Base-by-base conservation (phyloP, 2,888 invertebrate genomes). In the Desoria tigrina region DNA sequence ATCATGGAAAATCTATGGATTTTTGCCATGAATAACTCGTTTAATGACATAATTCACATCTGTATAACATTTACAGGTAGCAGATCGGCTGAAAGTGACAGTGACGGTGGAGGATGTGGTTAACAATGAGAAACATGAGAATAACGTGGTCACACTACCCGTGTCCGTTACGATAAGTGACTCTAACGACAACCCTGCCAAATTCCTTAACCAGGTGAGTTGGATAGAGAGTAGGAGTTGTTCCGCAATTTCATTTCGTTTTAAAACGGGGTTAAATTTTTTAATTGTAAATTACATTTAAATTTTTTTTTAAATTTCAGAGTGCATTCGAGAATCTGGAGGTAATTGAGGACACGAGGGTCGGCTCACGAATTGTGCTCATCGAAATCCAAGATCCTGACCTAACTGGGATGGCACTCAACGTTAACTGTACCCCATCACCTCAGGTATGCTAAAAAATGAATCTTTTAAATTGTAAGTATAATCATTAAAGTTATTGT, bases 111-210 rank as follows among this genome's bases (percentile, higher is more conserved):
- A 90, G 80, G 92, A 92, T 78, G 85, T 86, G 72, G 87, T 88
- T 2, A 83, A 83, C 53, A 81, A 81, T 16, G 81, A 82, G 66
- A 82, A 82, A 26, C 72, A 80, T 57, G 80, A 81, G 63, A 85
- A 88, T 74, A 92, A 91, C 80, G 81, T 90, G 67, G 88, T 90
- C 16, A 85, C 87, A 74, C 87, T 88, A 9, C 88, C 90, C 2
- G 88, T 92, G 51, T 89, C 88, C 32, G 89, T 93, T 67, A 92
- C 93, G 68, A 87, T 94, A 18, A 81, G 90, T 11, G 94, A 94
- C 78, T 91, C 50, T 7, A 94, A 94, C 79, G 94, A 94, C 78
- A 93, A 92, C 80, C 85, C 90, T 37, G 93, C 94, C 7, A 84
- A 84, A 64, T 91, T 91, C 81, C 84, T 85, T 81, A 74, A 74